Conservation (phyloP, 92 coral and sea anemone species). For the Epizoanthus ramosus region DNA sequence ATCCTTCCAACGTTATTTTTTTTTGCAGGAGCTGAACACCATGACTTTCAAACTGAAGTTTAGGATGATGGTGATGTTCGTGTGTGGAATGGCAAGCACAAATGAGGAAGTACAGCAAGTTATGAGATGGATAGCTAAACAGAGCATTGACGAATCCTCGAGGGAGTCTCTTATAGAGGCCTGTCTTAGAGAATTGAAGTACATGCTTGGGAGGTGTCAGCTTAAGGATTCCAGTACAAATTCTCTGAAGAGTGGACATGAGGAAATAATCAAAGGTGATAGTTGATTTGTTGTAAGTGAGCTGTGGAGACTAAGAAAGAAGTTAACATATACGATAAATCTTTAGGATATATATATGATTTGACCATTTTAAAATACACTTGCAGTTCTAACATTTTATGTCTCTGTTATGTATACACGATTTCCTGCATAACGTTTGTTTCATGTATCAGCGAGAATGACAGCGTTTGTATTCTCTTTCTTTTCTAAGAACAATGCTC, state of each 20-base stretch:
- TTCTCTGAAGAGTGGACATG: neutral
- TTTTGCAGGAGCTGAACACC: slow-evolving; percentile 19
- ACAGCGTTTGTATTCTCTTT: neutral
- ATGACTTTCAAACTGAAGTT: neutral
- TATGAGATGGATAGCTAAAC: slow-evolving; percentile 6
- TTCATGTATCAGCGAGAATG: neutral
- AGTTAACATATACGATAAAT: neutral
- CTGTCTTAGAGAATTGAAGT: neutral
- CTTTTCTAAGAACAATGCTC: neutral
- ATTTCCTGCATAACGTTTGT: neutral
- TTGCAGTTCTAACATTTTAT: neutral
- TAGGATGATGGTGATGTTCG: neutral
- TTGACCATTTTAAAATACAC: neutral
- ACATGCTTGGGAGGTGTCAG: neutral
- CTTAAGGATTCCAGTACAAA: neutral
- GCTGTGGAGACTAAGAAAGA: too few species aligned
- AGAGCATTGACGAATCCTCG: neutral
- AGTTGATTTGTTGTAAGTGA: too few species aligned
- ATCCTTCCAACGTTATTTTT: neutral
- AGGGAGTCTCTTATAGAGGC: neutral
- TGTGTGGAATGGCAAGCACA: slow-evolving; percentile 21
- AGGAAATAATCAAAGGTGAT: neutral
- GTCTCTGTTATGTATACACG: neutral
- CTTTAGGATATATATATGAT: too few species aligned
- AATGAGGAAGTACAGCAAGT: slow-evolving; percentile 6